Evolutionary conservation across 1,140 invertebrate genomes (phyloP).

Genomic region (Dendroctonus valens): DNA sequence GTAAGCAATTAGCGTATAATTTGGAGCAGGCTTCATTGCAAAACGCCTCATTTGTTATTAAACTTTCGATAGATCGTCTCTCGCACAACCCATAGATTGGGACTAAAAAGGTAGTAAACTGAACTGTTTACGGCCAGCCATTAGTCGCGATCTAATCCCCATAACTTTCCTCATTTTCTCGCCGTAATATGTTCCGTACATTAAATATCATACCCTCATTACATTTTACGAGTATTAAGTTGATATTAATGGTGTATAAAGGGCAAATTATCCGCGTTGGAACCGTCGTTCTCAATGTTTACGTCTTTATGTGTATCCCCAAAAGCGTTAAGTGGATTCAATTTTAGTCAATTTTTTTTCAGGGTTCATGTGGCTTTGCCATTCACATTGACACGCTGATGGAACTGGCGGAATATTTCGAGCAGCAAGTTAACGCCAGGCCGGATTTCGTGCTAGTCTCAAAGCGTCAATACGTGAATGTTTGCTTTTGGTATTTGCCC

Average conservation of each 20-base stretch:
- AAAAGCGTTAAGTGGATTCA: not conserved
- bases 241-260: constrained; percentile 6
- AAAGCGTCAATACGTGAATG: constrained; percentile 65
- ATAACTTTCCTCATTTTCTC: constrained; percentile 5
- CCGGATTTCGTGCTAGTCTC: constrained; percentile 53
- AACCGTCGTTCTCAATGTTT: not conserved
- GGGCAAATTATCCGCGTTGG: not conserved
- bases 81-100: too few relatives aligned
- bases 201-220: constrained; percentile 11
- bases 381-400: constrained; percentile 59
- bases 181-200: not conserved
- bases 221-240: constrained; percentile 8
- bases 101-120: too few relatives aligned
- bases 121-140: not conserved
- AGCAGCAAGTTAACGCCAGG: constrained; percentile 49
- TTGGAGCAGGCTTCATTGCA: too few relatives aligned
- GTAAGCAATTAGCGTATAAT: constrained; percentile 5
- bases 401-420: constrained; percentile 51
- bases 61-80: too few relatives aligned
- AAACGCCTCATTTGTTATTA: too few relatives aligned
- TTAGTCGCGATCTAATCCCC: constrained; percentile 1
- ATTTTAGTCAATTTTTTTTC: constrained; percentile 37
- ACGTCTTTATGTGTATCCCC: constrained; percentile 33
- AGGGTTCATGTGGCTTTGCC: constrained; percentile 55
- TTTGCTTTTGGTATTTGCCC: constrained; percentile 74